These are phyloP conservation scores for Brachypterus glaber DNA, from an alignment of 2,888 invertebrate genomes.

Conservation along the genomic window DNA sequence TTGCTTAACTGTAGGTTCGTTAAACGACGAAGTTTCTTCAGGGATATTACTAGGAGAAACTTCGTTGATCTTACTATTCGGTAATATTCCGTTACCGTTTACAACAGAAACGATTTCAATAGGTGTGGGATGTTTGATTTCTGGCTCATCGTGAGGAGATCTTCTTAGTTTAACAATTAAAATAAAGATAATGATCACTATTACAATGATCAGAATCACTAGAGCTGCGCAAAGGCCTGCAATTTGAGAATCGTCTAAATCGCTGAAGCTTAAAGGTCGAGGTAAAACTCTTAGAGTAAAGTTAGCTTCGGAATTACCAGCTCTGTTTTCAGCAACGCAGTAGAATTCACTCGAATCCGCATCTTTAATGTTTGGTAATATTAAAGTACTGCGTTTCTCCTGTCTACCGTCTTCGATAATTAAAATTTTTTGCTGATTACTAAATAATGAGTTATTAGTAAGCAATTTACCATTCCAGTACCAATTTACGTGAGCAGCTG, in stretches of 20 bases:
- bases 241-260: constrained; percentile 74
- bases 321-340: constrained; percentile 83
- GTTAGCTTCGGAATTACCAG: constrained; percentile 79
- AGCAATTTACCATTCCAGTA: constrained; percentile 75
- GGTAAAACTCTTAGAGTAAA: constrained; percentile 77
- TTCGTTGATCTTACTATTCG: constrained; percentile 39
- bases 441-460: constrained; percentile 68
- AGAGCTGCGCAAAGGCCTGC: constrained; percentile 76
- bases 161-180: constrained; percentile 64
- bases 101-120: constrained; percentile 59
- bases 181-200: constrained; percentile 62
- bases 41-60: constrained; percentile 38
- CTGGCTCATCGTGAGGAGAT: constrained; percentile 62
- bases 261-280: constrained; percentile 68
- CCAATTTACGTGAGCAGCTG: constrained; percentile 75
- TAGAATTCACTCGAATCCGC: constrained; percentile 76
- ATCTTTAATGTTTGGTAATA: constrained; percentile 75
- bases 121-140: constrained; percentile 67
- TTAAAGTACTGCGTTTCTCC: constrained; percentile 65
- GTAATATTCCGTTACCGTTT: constrained; percentile 44
- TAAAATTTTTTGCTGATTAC: constrained; percentile 65
- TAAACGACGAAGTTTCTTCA: constrained; percentile 41
- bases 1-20: constrained; percentile 37
- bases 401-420: constrained; percentile 68
- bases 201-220: constrained; percentile 66